Conservation (phyloP, 1,140 invertebrate species). For the Lepidurus apus region DNA sequence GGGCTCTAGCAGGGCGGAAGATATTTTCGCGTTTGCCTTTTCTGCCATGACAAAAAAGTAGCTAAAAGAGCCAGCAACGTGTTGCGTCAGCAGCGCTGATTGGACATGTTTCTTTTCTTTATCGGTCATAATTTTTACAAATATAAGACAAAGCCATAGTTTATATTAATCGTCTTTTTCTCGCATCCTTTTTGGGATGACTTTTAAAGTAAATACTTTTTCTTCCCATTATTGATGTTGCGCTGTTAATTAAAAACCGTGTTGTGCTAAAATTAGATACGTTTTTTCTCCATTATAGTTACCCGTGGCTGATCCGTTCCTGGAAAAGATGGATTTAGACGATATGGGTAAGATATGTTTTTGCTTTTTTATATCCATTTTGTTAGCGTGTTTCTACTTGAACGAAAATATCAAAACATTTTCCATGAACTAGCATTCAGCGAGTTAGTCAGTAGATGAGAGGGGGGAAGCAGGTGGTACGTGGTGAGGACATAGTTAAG, state of each 20-base stretch:
- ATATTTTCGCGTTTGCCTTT: too few relatives aligned
- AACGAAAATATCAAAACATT: neutral
- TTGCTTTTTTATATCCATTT: slow-evolving; percentile 3
- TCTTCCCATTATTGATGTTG: neutral
- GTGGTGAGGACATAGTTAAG: too few relatives aligned
- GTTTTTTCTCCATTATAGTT: slow-evolving; percentile 60
- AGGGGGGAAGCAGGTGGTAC: too few relatives aligned
- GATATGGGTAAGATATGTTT: slow-evolving; percentile 65
- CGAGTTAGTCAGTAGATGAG: too few relatives aligned
- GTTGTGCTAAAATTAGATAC: neutral
- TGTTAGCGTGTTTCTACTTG: neutral
- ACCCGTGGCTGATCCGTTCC: slow-evolving; percentile 78
- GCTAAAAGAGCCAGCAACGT: neutral
- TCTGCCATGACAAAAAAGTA: too few relatives aligned
- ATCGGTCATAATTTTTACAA: neutral
- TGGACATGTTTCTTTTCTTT: neutral
- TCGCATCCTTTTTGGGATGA: neutral
- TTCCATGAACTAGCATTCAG: too few relatives aligned
- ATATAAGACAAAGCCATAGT: neutral
- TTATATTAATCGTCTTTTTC: neutral
- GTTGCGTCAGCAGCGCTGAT: neutral
- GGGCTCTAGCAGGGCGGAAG: too few relatives aligned
- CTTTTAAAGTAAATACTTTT: slow-evolving; percentile 22
- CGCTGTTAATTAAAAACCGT: neutral
- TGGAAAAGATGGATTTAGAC: slow-evolving; percentile 76